A percentile compares a stretch with the other conserved stretches of the same genome.
Conservation (phyloP, 2,797 vertebrate genomes). For the Tadarida brasiliensis region DNA sequence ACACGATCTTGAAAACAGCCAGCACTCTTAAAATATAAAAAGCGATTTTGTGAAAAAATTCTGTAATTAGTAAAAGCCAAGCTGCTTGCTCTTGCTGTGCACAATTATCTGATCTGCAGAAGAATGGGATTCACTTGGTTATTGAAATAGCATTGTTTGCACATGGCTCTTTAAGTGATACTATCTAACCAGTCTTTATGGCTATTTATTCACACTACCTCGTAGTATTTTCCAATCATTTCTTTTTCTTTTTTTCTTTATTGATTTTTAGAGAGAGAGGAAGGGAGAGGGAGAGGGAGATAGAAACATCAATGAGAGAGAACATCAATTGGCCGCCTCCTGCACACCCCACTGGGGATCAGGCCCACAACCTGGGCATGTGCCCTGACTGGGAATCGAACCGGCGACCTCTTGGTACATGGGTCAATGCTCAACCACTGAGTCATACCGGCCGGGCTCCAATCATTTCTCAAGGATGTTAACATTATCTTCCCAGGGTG, state of each 20-base stretch:
- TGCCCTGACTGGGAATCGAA: no score
- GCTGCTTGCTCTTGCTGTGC: slow-evolving; percentile 69
- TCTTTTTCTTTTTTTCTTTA: no score
- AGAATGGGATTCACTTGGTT: slow-evolving; percentile 68
- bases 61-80: slow-evolving; percentile 74
- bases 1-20: slow-evolving; percentile 72
- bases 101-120: slow-evolving; percentile 78
- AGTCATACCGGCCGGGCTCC: not conserved
- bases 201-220: slow-evolving; percentile 24
- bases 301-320: no score
- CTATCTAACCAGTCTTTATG: slow-evolving; percentile 61
- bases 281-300: no score
- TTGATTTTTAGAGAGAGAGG: no score
- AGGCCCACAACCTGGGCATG: no score
- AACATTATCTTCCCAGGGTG: slow-evolving; percentile 31
- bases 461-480: slow-evolving; percentile 62
- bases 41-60: slow-evolving; percentile 48
- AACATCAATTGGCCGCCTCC: no score
- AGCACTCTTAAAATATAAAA: slow-evolving; percentile 68
- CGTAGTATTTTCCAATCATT: not conserved
- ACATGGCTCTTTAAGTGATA: slow-evolving; percentile 68
- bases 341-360: no score
- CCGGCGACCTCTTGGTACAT: no score
- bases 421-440: no score
- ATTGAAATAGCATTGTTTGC: slow-evolving; percentile 65